Conservation (phyloP, 2,888 invertebrate species). For the Crossocerus cetratus region DNA sequence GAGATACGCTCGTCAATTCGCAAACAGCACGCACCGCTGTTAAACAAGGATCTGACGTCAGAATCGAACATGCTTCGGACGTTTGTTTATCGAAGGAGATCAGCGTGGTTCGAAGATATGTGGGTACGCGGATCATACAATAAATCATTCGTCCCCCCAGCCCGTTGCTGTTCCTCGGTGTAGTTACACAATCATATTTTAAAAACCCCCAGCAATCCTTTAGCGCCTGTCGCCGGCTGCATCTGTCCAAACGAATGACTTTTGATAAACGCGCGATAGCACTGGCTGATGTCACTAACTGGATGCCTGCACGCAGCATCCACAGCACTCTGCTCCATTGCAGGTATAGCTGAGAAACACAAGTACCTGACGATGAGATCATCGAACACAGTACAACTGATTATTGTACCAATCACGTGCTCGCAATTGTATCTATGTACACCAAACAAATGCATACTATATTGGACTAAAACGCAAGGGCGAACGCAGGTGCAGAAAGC, state of each 20-base stretch:
- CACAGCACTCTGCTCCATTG: too few species aligned
- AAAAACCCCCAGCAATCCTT: not conserved
- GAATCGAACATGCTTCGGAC: slow-evolving; percentile 23
- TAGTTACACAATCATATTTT: not conserved
- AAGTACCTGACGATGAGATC: too few species aligned
- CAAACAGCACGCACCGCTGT: slow-evolving; percentile 33
- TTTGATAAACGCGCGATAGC: too few species aligned
- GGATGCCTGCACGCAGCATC: too few species aligned
- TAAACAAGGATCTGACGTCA: slow-evolving; percentile 24
- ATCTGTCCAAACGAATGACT: too few species aligned
- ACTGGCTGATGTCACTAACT: too few species aligned
- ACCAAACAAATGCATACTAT: slow-evolving; percentile 10
- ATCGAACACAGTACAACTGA: too few species aligned
- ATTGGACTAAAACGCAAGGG: not conserved
- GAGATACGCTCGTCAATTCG: slow-evolving; percentile 18
- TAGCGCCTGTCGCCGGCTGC: not conserved
- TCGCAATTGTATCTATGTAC: too few species aligned
- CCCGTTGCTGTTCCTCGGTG: too few species aligned
- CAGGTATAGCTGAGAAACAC: too few species aligned
- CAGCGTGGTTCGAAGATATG: not conserved
- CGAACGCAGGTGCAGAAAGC: not conserved
- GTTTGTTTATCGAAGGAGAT: slow-evolving; percentile 35
- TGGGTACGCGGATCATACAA: not conserved
- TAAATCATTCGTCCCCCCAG: too few species aligned
- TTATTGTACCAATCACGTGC: too few species aligned